Evolutionary conservation across 2,113 vertebrate genomes (phyloP).

Genomic region (Phyllostomus discolor): DNA sequence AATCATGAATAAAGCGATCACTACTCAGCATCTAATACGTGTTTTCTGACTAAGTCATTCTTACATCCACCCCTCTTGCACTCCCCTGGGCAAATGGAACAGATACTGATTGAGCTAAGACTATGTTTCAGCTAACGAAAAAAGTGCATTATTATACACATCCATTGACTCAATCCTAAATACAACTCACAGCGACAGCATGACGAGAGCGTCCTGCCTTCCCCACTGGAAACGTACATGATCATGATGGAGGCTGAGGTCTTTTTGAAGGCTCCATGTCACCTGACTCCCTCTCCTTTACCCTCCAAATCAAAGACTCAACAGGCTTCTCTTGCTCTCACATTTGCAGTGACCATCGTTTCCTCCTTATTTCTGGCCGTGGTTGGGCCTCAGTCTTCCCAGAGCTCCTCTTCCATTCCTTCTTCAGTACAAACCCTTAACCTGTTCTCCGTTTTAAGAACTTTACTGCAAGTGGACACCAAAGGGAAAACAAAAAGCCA

Average conservation of each 20-base stretch:
- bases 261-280: background rate
- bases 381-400: too few relatives aligned
- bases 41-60: background rate
- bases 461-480: background rate
- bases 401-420: background rate
- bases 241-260: background rate
- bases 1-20: background rate
- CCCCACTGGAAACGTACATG: background rate
- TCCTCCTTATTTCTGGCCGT: background rate
- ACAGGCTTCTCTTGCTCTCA: background rate
- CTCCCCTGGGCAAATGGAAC: background rate
- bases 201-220: background rate
- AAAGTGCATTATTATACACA: background rate
- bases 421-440: background rate
- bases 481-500: background rate
- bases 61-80: background rate
- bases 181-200: background rate
- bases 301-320: background rate
- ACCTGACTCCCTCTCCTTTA: background rate
- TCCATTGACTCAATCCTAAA: background rate
- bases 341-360: background rate
- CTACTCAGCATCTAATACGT: background rate
- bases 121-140: background rate
- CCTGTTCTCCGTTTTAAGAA: background rate
- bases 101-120: background rate